Conservation (phyloP, 2,113 vertebrate species). For the Corvus moneduloides region DNA sequence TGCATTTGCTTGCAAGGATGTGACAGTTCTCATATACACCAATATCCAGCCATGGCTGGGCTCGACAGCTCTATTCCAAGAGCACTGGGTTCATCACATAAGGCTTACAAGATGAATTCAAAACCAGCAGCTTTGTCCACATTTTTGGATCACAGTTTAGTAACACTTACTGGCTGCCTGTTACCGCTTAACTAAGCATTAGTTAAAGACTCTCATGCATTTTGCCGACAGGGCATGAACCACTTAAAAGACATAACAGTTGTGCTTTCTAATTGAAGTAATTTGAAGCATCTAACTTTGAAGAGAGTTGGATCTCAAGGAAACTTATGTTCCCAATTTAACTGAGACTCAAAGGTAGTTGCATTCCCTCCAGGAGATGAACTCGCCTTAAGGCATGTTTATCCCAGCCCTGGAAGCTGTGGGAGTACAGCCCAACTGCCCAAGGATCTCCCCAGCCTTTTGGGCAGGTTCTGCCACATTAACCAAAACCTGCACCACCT, state of each 20-base stretch:
- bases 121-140: not conserved
- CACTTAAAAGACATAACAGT: not conserved
- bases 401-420: not conserved
- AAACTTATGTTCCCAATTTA: not conserved
- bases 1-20: not conserved
- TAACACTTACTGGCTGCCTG: not conserved
- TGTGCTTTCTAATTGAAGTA: not conserved
- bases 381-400: not conserved
- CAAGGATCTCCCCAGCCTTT: not conserved
- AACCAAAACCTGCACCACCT: not conserved
- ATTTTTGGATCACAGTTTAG: not conserved
- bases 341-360: not conserved
- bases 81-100: not conserved
- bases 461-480: not conserved
- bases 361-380: not conserved
- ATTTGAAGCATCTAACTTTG: not conserved
- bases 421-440: not conserved
- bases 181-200: not conserved
- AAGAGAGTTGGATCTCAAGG: not conserved
- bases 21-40: not conserved
- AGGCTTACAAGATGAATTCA: not conserved
- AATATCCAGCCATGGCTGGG: rapidly evolving
- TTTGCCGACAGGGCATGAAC: not conserved
- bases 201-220: not conserved
- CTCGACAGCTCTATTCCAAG: not conserved